Base-by-base conservation (phyloP, 2,113 vertebrate species). In the Oncorhynchus clarkii region DNA sequence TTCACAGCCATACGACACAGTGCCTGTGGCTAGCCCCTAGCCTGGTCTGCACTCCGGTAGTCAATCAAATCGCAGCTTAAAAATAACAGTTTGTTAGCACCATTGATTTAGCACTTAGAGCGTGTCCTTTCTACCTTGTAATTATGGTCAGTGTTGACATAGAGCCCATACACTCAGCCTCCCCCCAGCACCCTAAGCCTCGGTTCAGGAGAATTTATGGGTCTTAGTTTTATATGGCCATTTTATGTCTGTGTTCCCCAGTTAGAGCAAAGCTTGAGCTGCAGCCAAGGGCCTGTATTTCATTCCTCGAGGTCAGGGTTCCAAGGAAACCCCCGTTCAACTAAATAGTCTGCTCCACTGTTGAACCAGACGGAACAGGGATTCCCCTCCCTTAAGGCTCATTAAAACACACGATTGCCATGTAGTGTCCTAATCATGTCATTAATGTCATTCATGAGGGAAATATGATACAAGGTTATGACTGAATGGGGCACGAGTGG, bases 71-170 rank as follows among this genome's bases (percentile, higher is more conserved):
- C 79, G 57, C 82, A 84, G 87, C 92, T 91, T 91, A 91, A 90
- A 92, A 91, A 92, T 91, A 92, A 86, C 92, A 93, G 89, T 93
- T 94, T 92, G 91, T 94, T 93, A 93, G 90, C 90, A 76, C 88
- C 91, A 93, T 92, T 93, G 93, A 94, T 94, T 94, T 93, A 92
- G 89, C 92, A 92, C 92, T 93, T 92, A 90, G 83, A 89, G 85
- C 89, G 89, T 89, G 90, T 94, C 90, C 92, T 91, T 91, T 92
- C 91, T 92, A 92, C 92, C 90, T 92, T 91, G 91, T 93, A 93
- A 94, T 94, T 94, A 94, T 90, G 89, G 88, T 91, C 87, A 87
- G 89, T 92, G 92, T 93, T 93, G 91, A 93, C 92, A 93, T 92
- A 93, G 89, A 90, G 84, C 87, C 83, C 73, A 90, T 89, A 93